These are phyloP conservation scores for Porites divaricata DNA, from an alignment of 92 coral and sea anemone species.

Conservation along the genomic window DNA sequence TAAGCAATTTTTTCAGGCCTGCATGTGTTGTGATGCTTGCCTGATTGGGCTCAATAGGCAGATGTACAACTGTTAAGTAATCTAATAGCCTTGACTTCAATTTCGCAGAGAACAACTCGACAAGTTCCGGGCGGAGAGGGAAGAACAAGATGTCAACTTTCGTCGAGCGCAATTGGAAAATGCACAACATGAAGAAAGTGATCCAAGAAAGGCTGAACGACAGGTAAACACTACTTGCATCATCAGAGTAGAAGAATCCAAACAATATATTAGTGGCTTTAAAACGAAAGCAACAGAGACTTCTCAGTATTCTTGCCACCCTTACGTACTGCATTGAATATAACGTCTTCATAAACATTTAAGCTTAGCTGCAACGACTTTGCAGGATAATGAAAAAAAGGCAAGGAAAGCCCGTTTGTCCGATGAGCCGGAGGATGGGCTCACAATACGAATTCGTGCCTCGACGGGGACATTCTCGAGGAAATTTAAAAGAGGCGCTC, in stretches of 20 bases:
- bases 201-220: conserved; percentile 19
- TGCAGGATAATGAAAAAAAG: conserved; percentile 11
- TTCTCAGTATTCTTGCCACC: conserved; percentile 21
- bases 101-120: conserved; percentile 21
- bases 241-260: conserved; percentile 25
- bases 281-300: conserved; percentile 13
- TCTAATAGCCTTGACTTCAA: conserved; percentile 23
- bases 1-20: conserved; percentile 21
- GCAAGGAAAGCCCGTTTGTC: conserved; percentile 15
- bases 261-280: background rate
- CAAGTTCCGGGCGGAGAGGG: conserved; percentile 4
- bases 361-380: conserved; percentile 25
- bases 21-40: conserved; percentile 26
- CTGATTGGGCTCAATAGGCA: conserved; percentile 20
- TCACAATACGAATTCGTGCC: conserved; percentile 8
- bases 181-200: background rate
- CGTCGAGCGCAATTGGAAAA: conserved; percentile 18
- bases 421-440: conserved; percentile 26
- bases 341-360: conserved; percentile 26
- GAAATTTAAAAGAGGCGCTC: conserved; percentile 11
- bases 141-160: conserved; percentile 1
- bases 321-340: conserved; percentile 23
- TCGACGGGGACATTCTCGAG: conserved; percentile 4
- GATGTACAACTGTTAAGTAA: conserved; percentile 18
- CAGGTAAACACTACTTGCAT: conserved; percentile 18